phyloP scores from a whole-genome alignment of 2,113 vertebrate species.

The Alosa alosa region DNA sequence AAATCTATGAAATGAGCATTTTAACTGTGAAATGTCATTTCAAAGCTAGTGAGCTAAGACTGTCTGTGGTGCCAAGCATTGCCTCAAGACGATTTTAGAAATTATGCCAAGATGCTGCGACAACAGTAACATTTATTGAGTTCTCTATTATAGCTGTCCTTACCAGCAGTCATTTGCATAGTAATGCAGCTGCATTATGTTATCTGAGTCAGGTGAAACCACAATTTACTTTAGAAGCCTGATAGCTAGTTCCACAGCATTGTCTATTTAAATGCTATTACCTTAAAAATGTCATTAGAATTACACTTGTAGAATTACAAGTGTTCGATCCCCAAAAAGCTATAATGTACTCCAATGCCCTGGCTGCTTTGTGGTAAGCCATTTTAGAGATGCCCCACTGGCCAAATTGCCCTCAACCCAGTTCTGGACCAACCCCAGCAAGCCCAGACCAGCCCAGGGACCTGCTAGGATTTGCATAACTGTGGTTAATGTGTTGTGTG shows the following conservation, averaged over 20 bases:
- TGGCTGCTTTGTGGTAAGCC: background rate
- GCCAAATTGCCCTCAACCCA: background rate
- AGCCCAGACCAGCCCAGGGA: conserved; percentile 37
- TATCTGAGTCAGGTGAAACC: background rate
- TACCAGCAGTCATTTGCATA: background rate
- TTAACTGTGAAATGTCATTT: background rate
- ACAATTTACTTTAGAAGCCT: background rate
- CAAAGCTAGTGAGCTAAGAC: background rate
- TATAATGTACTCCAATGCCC: background rate
- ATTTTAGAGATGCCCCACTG: background rate
- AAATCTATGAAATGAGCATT: background rate
- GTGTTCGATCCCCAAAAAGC: background rate
- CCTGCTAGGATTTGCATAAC: conserved; percentile 39
- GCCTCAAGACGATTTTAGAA: background rate
- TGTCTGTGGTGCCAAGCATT: background rate
- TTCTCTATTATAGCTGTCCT: background rate
- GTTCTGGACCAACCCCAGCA: conserved; percentile 37
- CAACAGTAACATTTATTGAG: background rate
- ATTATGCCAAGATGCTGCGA: background rate
- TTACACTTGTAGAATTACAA: background rate
- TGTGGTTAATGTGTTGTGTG: conserved; percentile 34
- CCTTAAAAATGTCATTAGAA: background rate
- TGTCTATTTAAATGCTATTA: background rate
- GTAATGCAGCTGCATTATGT: background rate
- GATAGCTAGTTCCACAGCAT: background rate